Percentiles rank a stretch among this genome's conserved stretches.
Conservation (phyloP, 1,140 invertebrate genomes). For the Trachymyrmex cornetzi region DNA sequence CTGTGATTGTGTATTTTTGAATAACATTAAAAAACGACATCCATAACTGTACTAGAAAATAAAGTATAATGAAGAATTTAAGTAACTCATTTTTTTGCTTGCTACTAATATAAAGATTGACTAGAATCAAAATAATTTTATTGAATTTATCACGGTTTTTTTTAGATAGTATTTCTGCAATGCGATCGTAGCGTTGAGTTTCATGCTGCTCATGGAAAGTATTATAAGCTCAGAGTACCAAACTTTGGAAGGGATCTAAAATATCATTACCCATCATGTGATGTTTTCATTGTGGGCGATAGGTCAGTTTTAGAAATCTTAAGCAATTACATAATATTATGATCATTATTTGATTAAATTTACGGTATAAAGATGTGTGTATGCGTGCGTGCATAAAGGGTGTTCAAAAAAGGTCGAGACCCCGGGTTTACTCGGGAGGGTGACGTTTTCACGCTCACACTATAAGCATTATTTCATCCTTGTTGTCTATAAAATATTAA, state of each 20-base stretch:
- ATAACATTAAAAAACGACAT: no score
- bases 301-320: conserved; percentile 83
- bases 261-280: conserved; percentile 96
- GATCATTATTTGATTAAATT: conserved; percentile 51
- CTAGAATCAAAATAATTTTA: not conserved
- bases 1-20: no score
- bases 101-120: not conserved
- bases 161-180: conserved; percentile 92
- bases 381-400: no score
- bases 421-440: no score
- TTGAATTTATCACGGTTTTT: conserved; percentile 51
- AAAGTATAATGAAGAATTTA: no score
- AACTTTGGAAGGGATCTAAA: conserved; percentile 98
- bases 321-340: conserved; percentile 5
- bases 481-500: no score
- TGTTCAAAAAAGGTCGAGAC: no score
- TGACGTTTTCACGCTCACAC: no score
- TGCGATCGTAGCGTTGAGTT: conserved; percentile 97
- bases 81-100: no score
- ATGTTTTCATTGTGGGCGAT: conserved; percentile 96
- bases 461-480: no score
- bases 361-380: conserved; percentile 14
- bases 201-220: conserved; percentile 96
- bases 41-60: no score
- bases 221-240: conserved; percentile 97